Conservation (phyloP, 2,888 invertebrate species). For the Meandrusa payeni region DNA sequence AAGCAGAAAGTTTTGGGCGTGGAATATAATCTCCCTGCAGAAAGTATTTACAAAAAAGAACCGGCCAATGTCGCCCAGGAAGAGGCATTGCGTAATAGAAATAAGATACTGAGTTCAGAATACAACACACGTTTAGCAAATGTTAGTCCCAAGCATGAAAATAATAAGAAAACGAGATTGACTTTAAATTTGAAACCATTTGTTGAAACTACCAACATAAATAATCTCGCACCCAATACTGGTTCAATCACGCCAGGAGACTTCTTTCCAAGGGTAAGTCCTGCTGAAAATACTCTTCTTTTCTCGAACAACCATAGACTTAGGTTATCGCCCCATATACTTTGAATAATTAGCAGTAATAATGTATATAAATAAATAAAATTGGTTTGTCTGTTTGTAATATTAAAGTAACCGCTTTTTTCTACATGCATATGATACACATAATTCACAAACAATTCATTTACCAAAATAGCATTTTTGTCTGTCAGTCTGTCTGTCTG, state of each 20-base stretch:
- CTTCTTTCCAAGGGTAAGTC: conserved; percentile 59
- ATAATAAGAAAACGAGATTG: conserved; percentile 49
- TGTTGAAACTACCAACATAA: conserved; percentile 37
- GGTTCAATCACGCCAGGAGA: conserved; percentile 65
- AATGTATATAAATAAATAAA: no score
- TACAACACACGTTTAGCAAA: conserved; percentile 35
- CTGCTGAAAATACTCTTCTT: no score
- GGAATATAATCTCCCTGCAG: conserved; percentile 76
- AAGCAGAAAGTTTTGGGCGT: conserved; percentile 81
- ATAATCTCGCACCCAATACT: conserved; percentile 44
- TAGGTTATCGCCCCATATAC: no score
- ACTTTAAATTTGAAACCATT: conserved; percentile 67
- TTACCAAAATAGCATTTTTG: no score
- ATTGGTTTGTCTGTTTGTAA: no score
- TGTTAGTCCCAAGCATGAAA: conserved; percentile 36
- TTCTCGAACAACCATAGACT: no score
- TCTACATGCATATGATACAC: no score
- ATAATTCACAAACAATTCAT: no score
- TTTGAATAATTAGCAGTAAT: no score
- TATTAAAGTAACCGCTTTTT: no score
- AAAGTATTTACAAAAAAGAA: conserved; percentile 39
- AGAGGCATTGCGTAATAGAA: conserved; percentile 59
- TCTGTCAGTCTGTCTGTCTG: no score
- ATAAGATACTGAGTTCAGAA: conserved; percentile 46
- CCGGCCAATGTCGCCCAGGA: conserved; percentile 60